Evolutionary conservation across 2,113 vertebrate genomes (phyloP).

Genomic region (Varanus salvator): DNA sequence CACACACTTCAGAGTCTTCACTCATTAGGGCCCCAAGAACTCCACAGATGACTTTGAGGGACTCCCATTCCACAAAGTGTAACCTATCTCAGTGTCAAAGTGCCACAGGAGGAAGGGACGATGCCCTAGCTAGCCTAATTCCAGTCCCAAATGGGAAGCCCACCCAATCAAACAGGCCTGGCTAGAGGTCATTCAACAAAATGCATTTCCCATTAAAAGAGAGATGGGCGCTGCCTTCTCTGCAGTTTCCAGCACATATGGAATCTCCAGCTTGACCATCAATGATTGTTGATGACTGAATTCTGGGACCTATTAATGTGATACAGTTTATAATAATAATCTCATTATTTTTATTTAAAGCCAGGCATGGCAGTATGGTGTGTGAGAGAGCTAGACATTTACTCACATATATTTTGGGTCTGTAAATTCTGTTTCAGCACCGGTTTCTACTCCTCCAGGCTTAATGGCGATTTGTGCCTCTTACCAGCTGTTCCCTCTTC

Average conservation of each 20-base stretch:
- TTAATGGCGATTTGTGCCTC: not conserved
- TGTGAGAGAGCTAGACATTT: too few species aligned
- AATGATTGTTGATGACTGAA: too few species aligned
- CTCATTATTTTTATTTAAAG: too few species aligned
- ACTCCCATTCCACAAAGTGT: not conserved
- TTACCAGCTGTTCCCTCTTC: not conserved
- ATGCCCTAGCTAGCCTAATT: not conserved
- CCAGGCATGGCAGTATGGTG: too few species aligned
- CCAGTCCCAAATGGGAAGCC: not conserved
- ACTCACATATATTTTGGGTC: too few species aligned
- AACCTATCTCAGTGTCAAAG: not conserved
- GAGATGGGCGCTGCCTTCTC: not conserved
- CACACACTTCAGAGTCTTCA: not conserved
- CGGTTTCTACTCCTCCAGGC: not conserved
- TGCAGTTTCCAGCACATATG: not conserved
- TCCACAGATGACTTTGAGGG: not conserved
- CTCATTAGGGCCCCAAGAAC: not conserved
- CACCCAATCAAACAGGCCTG: not conserved
- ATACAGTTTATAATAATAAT: not conserved
- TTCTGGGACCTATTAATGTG: too few species aligned
- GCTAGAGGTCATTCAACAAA: not conserved
- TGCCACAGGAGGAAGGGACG: not conserved
- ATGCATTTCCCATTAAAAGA: not conserved
- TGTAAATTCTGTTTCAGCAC: not conserved
- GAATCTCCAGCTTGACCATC: not conserved